A percentile compares a stretch with the other conserved stretches of the same genome.
phyloP scores from a whole-genome alignment of 2,797 vertebrate species.

The Liparis tanakae region DNA sequence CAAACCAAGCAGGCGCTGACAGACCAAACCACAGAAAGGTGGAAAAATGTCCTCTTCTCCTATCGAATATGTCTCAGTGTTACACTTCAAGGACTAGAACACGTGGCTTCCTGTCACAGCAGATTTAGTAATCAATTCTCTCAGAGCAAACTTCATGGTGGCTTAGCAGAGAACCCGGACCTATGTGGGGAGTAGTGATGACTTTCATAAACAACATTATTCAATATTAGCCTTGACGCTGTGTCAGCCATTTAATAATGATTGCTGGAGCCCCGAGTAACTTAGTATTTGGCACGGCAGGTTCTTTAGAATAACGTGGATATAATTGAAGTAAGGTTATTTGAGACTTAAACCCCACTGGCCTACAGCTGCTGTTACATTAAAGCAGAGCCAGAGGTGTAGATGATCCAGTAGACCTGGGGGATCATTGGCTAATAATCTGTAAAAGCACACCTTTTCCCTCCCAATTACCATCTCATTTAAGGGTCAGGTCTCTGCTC shows the following conservation, averaged over 20 bases:
- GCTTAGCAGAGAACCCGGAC: constrained; percentile 50
- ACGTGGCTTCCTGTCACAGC: constrained; percentile 70
- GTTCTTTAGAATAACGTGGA: constrained; percentile 36
- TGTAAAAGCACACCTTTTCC: constrained; percentile 85
- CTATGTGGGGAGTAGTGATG: constrained; percentile 50
- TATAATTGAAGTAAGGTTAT: constrained; percentile 28
- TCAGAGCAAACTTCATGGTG: constrained; percentile 55
- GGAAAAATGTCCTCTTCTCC: constrained; percentile 55
- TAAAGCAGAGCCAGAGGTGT: constrained; percentile 42
- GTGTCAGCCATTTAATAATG: constrained; percentile 46
- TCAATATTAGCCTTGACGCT: constrained; percentile 41
- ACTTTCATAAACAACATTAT: constrained; percentile 56
- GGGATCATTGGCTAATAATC: constrained; percentile 80
- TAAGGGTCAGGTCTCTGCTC: constrained; percentile 80
- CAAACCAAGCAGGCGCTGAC: constrained; percentile 55
- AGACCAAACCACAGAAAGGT: constrained; percentile 58
- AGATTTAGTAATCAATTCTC: constrained; percentile 72
- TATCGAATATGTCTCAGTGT: constrained; percentile 66
- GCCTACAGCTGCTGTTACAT: constrained; percentile 32
- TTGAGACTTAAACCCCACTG: constrained; percentile 10
- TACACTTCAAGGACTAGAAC: constrained; percentile 63
- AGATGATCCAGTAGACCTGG: constrained; percentile 65
- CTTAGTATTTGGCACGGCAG: constrained; percentile 30
- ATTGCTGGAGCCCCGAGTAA: constrained; percentile 29
- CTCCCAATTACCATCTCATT: constrained; percentile 82